These are phyloP conservation scores for Salvelinus fontinalis DNA, from an alignment of 2,113 vertebrate genomes.

Conservation along the genomic window DNA sequence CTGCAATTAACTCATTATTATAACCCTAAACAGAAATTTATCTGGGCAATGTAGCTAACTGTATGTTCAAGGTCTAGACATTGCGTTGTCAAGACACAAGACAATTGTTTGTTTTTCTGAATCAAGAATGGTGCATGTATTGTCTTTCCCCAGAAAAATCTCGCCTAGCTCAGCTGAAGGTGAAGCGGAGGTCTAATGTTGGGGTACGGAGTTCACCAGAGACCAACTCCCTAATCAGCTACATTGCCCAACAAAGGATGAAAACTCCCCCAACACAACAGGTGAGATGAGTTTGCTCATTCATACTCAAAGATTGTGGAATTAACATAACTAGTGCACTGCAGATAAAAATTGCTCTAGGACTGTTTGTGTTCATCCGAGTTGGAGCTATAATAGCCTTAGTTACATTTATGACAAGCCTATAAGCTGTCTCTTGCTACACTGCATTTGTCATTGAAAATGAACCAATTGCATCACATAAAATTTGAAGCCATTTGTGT, in stretches of 20 bases:
- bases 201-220: slow-evolving; percentile 76
- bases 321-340: not conserved
- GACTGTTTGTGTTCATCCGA: too few species aligned
- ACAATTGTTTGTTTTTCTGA: too few species aligned
- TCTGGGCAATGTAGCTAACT: too few species aligned
- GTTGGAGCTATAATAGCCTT: too few species aligned
- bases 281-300: slow-evolving; percentile 47
- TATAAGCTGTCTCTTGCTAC: slow-evolving; percentile 26
- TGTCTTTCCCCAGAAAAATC: slow-evolving; percentile 63
- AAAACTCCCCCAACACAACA: slow-evolving; percentile 60
- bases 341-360: too few species aligned
- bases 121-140: not conserved
- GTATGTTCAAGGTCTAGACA: too few species aligned
- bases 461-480: too few species aligned
- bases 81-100: too few species aligned
- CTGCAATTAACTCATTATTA: too few species aligned
- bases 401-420: too few species aligned
- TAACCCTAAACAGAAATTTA: too few species aligned
- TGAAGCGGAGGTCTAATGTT: slow-evolving; percentile 65
- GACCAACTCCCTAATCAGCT: slow-evolving; percentile 77
- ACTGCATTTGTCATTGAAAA: slow-evolving; percentile 30
- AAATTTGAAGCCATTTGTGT: too few species aligned
- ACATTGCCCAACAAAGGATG: slow-evolving; percentile 68
- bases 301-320: not conserved
- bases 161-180: slow-evolving; percentile 69